Evolutionary conservation across 2,113 vertebrate genomes (phyloP).

Genomic region (Machaerirhynchus nigripectus): DNA sequence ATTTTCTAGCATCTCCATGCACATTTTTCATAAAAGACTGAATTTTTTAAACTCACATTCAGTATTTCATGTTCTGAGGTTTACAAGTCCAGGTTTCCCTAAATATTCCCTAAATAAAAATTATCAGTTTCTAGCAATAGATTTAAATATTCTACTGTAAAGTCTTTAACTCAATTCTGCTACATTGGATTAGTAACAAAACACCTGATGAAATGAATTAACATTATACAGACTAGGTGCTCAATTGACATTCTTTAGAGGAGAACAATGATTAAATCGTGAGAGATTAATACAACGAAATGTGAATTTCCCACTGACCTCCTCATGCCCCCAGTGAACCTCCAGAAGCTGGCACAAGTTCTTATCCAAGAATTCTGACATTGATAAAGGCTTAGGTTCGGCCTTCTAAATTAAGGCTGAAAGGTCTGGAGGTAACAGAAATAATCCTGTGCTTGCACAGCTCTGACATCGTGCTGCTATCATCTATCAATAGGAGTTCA

Average conservation of each 20-base stretch:
- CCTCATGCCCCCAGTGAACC: background rate
- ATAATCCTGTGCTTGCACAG: background rate
- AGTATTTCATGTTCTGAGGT: background rate
- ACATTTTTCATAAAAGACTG: background rate
- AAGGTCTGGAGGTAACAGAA: conserved; percentile 18
- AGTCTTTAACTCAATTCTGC: background rate
- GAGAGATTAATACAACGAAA: background rate
- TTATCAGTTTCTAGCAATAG: background rate
- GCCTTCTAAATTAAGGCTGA: conserved; percentile 39
- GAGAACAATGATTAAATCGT: background rate
- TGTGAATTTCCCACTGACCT: conserved; percentile 10
- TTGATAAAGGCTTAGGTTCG: conserved; percentile 30
- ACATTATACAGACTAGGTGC: background rate
- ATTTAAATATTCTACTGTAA: background rate
- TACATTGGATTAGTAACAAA: background rate
- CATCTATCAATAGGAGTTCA: conserved; percentile 15
- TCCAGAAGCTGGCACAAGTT: background rate
- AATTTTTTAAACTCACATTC: background rate
- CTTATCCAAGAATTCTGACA: conserved; percentile 32
- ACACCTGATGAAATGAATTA: background rate
- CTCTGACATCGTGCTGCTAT: background rate
- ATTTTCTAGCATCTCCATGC: background rate
- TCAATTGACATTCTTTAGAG: background rate
- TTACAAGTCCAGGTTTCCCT: background rate
- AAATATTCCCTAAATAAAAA: too few relatives aligned